A percentile compares a stretch with the other conserved stretches of the same genome.
These are phyloP conservation scores for Sycophila sp. DNA, from an alignment of 1,140 invertebrate genomes.

Conservation along the genomic window DNA sequence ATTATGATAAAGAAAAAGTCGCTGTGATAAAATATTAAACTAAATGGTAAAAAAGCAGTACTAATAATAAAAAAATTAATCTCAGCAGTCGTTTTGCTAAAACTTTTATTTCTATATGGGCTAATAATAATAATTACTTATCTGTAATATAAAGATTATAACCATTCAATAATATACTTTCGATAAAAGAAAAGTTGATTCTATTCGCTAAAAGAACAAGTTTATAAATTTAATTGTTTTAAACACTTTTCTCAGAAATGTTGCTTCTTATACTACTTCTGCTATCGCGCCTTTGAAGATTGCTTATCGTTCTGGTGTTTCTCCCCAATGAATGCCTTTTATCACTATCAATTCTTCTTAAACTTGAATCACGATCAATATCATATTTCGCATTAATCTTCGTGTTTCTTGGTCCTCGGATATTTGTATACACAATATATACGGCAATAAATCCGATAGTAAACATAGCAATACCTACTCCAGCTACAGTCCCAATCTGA, in stretches of 20 bases:
- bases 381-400: conserved; percentile 39
- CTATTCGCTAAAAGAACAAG: no score
- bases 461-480: conserved; percentile 61
- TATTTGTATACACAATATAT: conserved; percentile 58
- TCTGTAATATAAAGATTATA: no score
- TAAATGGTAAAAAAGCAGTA: no score
- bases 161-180: no score
- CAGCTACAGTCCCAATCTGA: conserved; percentile 57
- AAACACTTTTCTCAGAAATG: conserved; percentile 34
- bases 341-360: conserved; percentile 55
- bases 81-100: no score
- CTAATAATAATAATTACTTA: no score
- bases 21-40: no score
- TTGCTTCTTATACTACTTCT: conserved; percentile 21
- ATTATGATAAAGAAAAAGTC: no score
- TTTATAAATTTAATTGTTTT: no score
- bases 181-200: no score
- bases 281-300: conserved; percentile 32
- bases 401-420: conserved; percentile 50
- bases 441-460: conserved; percentile 58
- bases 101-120: no score
- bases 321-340: conserved; percentile 44
- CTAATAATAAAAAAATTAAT: no score
- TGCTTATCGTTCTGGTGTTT: conserved; percentile 24
- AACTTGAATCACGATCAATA: conserved; percentile 48